Base-by-base conservation (phyloP, 2,888 invertebrate species). In the Scaeva pyrastri region DNA sequence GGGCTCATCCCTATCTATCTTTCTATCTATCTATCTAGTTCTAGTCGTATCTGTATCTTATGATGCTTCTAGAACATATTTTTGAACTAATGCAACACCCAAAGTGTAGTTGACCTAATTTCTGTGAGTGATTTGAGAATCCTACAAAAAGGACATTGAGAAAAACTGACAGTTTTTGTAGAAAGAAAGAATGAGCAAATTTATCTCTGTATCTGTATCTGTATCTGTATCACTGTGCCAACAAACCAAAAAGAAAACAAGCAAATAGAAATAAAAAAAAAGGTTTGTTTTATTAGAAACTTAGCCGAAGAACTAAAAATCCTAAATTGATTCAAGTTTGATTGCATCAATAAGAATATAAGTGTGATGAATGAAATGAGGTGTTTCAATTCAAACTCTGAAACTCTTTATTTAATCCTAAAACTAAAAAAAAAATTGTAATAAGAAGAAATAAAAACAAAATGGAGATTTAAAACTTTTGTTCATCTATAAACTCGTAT, bases 271-370 rank as follows among this genome's bases (percentile, higher is more conserved):
- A 55, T 31, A 43, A 41, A 39, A 45, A 43, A 2, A 41, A 74
- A 52, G 84, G 85, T 77, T 71, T 77, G 77, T 77, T 74, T 77
- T 75, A 71, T 81, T 78, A 71, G 86, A 71, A 78, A 81, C 82
- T 78, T 74, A 78, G 71, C 43, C 64, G 52, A 78, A 66, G 31
- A 82, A 71, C 77, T 78, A 75, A 78, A 85, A 81, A 78, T 74
- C 81, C 77, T 70, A 64, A 86, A 86, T 82, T 86, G 86, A 86
- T 86, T 86, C 74, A 86, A 86, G 81, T 82, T 77, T 82, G 77
- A 86, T 86, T 86, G 81, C 70, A 60, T 41, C 39, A 66, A 48
- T 19, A 16, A 64, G 45, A 43, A 50, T 39, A 31, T 48, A 48
- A 58, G 60, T 81, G 77, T 74, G 73, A 66, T 56, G 77, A 77